Evolutionary conservation across 1,140 invertebrate genomes (phyloP).

Genomic region (Rhyacophila brunnea): DNA sequence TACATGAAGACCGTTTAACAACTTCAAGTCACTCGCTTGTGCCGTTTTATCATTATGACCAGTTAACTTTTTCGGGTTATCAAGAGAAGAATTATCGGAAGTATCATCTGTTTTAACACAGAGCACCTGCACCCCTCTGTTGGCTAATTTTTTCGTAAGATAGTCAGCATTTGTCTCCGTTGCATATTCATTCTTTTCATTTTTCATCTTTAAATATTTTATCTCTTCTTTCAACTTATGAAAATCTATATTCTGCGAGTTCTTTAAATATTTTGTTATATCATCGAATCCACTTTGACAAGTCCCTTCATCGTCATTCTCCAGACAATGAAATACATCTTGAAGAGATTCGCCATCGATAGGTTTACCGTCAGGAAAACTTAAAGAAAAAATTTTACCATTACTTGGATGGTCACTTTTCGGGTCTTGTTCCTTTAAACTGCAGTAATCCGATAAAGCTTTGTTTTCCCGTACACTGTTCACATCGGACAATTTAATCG

Average conservation of each 20-base stretch:
- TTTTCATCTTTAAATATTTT: conserved; percentile 16
- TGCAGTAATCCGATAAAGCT: too few relatives aligned
- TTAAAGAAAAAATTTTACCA: conserved; percentile 14
- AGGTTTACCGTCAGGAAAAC: conserved; percentile 8
- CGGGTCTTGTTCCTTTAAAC: too few relatives aligned
- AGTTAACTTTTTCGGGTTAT: too few relatives aligned
- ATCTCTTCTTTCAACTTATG: conserved; percentile 24
- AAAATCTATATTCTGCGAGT: conserved; percentile 18
- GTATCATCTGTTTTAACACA: conserved; percentile 8
- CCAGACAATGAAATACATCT: conserved; percentile 17
- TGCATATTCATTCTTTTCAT: conserved; percentile 7
- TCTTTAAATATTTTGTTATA: conserved; percentile 23
- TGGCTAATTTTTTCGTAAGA: conserved; percentile 15
- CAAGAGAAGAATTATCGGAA: too few relatives aligned
- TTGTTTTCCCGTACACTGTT: too few relatives aligned
- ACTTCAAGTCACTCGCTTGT: too few relatives aligned
- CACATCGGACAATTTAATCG: not conserved
- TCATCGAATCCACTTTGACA: conserved; percentile 17
- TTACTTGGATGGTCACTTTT: not conserved
- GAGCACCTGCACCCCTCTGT: conserved; percentile 11
- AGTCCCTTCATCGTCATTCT: conserved; percentile 5
- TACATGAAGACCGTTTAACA: too few relatives aligned
- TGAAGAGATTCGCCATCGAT: conserved; percentile 6
- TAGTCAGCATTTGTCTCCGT: conserved; percentile 11
- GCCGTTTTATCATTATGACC: too few relatives aligned